Evolutionary conservation across 2,797 vertebrate genomes (phyloP).

Genomic region (Acanthopagrus latus): DNA sequence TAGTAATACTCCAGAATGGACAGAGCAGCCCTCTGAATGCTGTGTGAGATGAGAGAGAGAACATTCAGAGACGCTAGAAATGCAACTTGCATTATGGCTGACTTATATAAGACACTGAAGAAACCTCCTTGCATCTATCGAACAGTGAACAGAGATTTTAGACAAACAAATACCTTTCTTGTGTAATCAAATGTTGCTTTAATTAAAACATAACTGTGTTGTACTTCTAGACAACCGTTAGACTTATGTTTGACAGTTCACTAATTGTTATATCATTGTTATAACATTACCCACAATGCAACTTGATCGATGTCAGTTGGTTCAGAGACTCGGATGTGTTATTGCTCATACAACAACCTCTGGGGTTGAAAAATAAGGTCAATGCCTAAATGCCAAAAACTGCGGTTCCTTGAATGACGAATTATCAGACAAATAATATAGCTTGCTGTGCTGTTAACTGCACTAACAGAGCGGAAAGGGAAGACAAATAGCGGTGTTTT

Average conservation of each 20-base stretch:
- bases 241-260: not conserved
- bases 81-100: not conserved
- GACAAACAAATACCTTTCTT: not conserved
- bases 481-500: too few species aligned
- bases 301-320: not conserved
- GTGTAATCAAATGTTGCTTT: not conserved
- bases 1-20: slow-evolving; percentile 97
- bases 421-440: too few species aligned
- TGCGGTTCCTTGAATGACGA: too few species aligned
- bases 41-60: slow-evolving; percentile 62
- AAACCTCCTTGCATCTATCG: not conserved
- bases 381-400: too few species aligned
- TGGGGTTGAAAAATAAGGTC: too few species aligned
- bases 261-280: not conserved
- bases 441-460: too few species aligned
- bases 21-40: slow-evolving; percentile 93
- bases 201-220: not conserved
- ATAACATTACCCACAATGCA: not conserved
- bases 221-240: not conserved
- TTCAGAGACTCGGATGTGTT: not conserved
- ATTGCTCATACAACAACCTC: too few species aligned
- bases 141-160: not conserved
- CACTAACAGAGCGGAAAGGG: too few species aligned
- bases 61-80: slow-evolving; percentile 3
- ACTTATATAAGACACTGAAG: slow-evolving; percentile 7